Base-by-base conservation (phyloP, 2,113 vertebrate species). In the Poeciliopsis turrubarensis region DNA sequence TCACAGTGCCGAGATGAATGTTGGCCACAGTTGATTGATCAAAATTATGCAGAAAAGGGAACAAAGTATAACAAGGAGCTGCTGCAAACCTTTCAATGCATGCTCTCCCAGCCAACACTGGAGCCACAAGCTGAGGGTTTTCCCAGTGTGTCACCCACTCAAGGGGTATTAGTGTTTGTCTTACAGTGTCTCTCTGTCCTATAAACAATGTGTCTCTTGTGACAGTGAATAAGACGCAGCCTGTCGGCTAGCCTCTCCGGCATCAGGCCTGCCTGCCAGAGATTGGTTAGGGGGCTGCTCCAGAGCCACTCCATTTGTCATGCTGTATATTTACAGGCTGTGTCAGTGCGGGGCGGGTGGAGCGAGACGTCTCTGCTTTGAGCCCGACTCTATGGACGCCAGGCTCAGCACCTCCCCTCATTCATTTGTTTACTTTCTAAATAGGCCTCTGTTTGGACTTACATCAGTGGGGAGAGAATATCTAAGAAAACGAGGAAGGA, bases 401-500 rank as follows among this genome's bases (percentile, higher is more conserved):
- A 90, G 83, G 67, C 85, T 73, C 84, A 72, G 88, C 81, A 89
- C 93, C 91, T 88, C 93, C 92, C 89, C 92, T 91, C 92, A 92
- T 93, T 94, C 93, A 92, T 90, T 86, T 95, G 93, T 95, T 95
- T 94, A 94, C 93, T 93, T 94, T 94, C 93, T 95, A 93, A 95
- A 94, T 93, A 94, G 92, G 89, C 92, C 86, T 92, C 85, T 94
- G 93, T 94, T 95, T 95, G 94, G 93, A 94, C 93, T 94, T 92
- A 93, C 93, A 95, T 95, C 94, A 95, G 93, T 93, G 85, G 91
- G 81, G 91, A 93, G 83, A 94, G 93, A 95, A 94, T 94, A 94
- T 95, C 93, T 92, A 95, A 95, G 93, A 95, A 95, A 95, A 93
- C 87, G 89, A 95, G 95, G 95, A 95, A 95, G 95, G 95, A 95